Percentiles rank a stretch among this genome's conserved stretches.
Evolutionary conservation across 1,140 invertebrate species (phyloP).

Genomic region (Chironomus tepperi): DNA sequence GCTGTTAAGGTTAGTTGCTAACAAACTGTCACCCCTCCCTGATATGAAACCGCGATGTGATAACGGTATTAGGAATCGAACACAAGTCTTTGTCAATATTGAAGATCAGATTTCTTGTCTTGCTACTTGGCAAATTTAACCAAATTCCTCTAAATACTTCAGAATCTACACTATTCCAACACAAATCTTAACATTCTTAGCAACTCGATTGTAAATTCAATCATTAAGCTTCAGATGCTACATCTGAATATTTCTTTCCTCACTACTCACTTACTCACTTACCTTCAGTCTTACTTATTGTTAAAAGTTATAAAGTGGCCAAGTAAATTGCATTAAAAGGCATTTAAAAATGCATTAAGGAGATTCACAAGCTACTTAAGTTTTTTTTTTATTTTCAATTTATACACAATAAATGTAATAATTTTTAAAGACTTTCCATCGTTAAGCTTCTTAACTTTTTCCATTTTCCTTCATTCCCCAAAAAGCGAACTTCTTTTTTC

Average conservation of each 20-base stretch:
- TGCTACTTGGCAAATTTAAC: too few relatives aligned
- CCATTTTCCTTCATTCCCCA: neutral
- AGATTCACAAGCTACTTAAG: slow-evolving; percentile 7
- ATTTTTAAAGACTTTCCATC: neutral
- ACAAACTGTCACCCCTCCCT: too few relatives aligned
- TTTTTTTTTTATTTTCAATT: slow-evolving; percentile 19
- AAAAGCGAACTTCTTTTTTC: neutral
- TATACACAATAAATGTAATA: slow-evolving; percentile 17
- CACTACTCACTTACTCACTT: neutral
- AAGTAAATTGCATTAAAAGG: slow-evolving; percentile 11
- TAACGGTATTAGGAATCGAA: too few relatives aligned
- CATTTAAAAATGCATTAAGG: slow-evolving; percentile 16
- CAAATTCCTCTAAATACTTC: too few relatives aligned
- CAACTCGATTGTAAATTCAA: neutral
- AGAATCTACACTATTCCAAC: too few relatives aligned
- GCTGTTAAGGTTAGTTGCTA: too few relatives aligned
- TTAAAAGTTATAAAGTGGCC: neutral
- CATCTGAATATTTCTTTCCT: too few relatives aligned
- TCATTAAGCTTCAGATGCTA: neutral
- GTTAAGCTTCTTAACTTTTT: slow-evolving; percentile 2
- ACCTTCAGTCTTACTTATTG: neutral
- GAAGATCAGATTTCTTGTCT: too few relatives aligned
- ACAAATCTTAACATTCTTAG: neutral
- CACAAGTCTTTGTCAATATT: too few relatives aligned
- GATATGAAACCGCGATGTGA: too few relatives aligned